Evolutionary conservation across 1,140 invertebrate species (phyloP).

Genomic region (Leptinotarsa undecemlineata): DNA sequence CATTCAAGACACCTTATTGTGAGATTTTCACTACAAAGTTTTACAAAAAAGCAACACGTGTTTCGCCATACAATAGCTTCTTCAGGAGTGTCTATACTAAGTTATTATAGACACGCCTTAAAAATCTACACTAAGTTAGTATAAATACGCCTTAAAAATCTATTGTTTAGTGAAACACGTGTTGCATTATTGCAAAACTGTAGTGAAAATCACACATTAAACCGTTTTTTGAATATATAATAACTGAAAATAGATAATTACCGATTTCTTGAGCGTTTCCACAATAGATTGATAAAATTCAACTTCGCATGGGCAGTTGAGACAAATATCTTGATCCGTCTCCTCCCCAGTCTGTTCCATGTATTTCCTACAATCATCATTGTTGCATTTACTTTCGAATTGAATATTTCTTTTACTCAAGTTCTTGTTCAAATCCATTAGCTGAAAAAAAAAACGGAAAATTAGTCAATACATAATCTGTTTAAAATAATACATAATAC

Average conservation of each 20-base stretch:
- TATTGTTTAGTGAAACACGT: too few relatives aligned
- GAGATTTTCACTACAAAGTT: too few relatives aligned
- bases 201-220: too few relatives aligned
- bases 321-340: constrained; percentile 20
- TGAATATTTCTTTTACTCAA: constrained; percentile 34
- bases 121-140: too few relatives aligned
- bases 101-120: too few relatives aligned
- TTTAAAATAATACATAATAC: background rate
- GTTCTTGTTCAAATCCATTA: constrained; percentile 38
- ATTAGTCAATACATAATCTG: background rate
- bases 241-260: constrained; percentile 11
- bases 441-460: constrained; percentile 18
- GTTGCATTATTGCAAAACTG: too few relatives aligned
- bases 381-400: constrained; percentile 31
- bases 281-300: constrained; percentile 40
- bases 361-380: constrained; percentile 27
- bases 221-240: too few relatives aligned
- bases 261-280: constrained; percentile 38
- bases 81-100: too few relatives aligned
- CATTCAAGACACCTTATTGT: too few relatives aligned
- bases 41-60: too few relatives aligned
- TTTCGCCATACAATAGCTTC: too few relatives aligned
- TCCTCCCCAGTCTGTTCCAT: constrained; percentile 15
- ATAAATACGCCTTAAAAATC: too few relatives aligned
- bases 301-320: constrained; percentile 35